phyloP scores from a whole-genome alignment of 1,140 invertebrate genomes.

The Microplitis demolitor region DNA sequence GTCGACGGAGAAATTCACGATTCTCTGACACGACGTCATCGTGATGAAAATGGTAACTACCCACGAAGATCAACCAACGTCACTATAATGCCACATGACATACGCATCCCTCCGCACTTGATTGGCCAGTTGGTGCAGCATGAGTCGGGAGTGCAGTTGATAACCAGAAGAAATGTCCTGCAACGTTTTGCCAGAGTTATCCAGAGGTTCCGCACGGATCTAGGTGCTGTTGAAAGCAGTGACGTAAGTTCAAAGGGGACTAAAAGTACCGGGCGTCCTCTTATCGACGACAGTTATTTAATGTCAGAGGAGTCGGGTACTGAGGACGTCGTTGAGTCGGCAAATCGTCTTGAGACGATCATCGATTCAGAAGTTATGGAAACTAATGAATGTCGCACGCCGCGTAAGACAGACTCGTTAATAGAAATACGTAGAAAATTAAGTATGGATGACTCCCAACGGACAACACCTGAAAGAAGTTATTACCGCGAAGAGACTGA shows the following conservation, averaged over 20 bases:
- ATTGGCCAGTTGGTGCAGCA: conserved; percentile 87
- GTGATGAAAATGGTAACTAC: conserved; percentile 80
- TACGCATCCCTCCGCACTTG: conserved; percentile 82
- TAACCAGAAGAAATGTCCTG: conserved; percentile 60
- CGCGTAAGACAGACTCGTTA: conserved; percentile 39
- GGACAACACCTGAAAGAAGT: conserved; percentile 52
- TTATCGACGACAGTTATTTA: conserved; percentile 40
- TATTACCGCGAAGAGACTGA: conserved; percentile 47
- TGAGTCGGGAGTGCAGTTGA: conserved; percentile 71
- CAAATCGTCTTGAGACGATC: conserved; percentile 53
- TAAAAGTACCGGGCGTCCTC: conserved; percentile 33
- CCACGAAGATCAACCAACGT: conserved; percentile 64
- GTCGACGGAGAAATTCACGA: conserved; percentile 89
- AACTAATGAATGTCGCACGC: conserved; percentile 31
- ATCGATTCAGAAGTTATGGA: conserved; percentile 52
- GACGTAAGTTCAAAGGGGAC: conserved; percentile 35
- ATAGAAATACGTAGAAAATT: conserved; percentile 48
- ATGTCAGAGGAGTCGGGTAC: conserved; percentile 42
- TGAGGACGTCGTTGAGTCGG: conserved; percentile 41
- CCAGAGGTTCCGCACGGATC: conserved; percentile 51
- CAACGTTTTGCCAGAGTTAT: conserved; percentile 50
- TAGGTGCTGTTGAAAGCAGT: conserved; percentile 27
- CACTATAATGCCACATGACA: conserved; percentile 59
- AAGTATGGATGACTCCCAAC: conserved; percentile 53
- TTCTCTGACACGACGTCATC: conserved; percentile 81